Conservation (phyloP, 2,888 invertebrate genomes). For the Dusona sp. region DNA sequence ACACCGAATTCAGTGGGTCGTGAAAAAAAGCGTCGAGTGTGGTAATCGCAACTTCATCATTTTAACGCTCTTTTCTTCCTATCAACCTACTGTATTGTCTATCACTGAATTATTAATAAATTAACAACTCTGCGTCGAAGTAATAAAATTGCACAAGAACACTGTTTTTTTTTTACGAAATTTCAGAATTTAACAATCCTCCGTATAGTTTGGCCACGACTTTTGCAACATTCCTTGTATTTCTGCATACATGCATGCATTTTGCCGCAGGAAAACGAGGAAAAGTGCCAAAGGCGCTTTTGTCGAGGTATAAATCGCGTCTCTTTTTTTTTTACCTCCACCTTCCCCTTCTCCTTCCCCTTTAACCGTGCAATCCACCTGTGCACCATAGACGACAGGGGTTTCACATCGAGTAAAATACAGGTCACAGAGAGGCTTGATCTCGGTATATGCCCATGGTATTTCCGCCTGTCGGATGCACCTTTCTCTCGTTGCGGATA, state of each 20-base stretch:
- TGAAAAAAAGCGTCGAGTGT: not conserved
- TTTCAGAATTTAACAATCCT: not conserved
- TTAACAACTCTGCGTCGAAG: too few relatives aligned
- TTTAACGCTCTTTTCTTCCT: not conserved
- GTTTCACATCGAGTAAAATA: constrained; percentile 73
- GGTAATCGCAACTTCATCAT: not conserved
- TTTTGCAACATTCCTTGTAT: constrained; percentile 4
- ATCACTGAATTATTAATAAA: not conserved
- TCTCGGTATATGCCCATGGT: constrained; percentile 65
- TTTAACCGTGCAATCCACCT: constrained; percentile 7
- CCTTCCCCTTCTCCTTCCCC: not conserved
- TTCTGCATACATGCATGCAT: constrained; percentile 13
- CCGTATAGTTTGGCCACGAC: not conserved
- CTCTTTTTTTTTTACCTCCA: not conserved
- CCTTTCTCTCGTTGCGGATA: constrained; percentile 72
- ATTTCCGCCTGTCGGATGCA: constrained; percentile 72
- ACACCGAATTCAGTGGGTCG: not conserved
- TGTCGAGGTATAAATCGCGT: constrained; percentile 39
- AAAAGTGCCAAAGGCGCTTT: constrained; percentile 65
- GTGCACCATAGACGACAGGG: constrained; percentile 42
- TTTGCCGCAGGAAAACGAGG: constrained; percentile 65
- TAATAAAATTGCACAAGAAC: not conserved
- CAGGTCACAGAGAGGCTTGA: constrained; percentile 70
- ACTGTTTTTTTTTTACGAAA: not conserved
- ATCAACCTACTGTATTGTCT: not conserved